These are phyloP conservation scores for Phylloscopus collybita DNA, from an alignment of 2,797 vertebrate genomes.

Conservation along the genomic window DNA sequence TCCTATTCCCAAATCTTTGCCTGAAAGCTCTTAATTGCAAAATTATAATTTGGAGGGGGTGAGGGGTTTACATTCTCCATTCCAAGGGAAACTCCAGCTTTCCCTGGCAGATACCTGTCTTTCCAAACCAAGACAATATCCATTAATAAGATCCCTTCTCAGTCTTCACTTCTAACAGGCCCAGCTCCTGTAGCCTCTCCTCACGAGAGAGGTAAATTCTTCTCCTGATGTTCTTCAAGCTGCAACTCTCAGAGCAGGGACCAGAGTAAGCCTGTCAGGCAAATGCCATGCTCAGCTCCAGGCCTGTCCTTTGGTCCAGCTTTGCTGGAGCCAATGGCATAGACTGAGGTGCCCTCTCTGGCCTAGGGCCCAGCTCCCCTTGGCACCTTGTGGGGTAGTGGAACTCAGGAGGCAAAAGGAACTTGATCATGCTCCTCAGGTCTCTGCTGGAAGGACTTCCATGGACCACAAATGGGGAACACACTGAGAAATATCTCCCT, in stretches of 20 bases:
- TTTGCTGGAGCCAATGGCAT: background rate
- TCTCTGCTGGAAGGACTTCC: background rate
- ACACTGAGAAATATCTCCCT: background rate
- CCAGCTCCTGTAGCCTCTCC: background rate
- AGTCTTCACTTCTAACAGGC: background rate
- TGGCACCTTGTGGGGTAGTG: fast-evolving
- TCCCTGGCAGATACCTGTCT: too few relatives aligned
- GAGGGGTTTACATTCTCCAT: too few relatives aligned
- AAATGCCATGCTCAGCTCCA: background rate
- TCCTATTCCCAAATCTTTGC: too few relatives aligned
- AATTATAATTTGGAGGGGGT: too few relatives aligned
- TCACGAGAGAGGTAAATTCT: background rate
- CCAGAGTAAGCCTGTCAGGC: background rate
- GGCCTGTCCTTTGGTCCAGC: background rate
- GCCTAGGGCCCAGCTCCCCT: background rate
- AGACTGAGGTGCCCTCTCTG: background rate
- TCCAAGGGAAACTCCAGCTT: too few relatives aligned
- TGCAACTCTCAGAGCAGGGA: background rate
- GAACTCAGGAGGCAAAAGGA: background rate
- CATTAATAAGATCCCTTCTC: background rate
- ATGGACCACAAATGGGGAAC: background rate
- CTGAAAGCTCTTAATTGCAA: too few relatives aligned
- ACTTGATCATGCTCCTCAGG: background rate
- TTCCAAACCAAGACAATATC: too few relatives aligned
- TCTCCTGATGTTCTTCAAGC: background rate